phyloP scores from a whole-genome alignment of 1,140 invertebrate species.

The Cherax quadricarinatus region DNA sequence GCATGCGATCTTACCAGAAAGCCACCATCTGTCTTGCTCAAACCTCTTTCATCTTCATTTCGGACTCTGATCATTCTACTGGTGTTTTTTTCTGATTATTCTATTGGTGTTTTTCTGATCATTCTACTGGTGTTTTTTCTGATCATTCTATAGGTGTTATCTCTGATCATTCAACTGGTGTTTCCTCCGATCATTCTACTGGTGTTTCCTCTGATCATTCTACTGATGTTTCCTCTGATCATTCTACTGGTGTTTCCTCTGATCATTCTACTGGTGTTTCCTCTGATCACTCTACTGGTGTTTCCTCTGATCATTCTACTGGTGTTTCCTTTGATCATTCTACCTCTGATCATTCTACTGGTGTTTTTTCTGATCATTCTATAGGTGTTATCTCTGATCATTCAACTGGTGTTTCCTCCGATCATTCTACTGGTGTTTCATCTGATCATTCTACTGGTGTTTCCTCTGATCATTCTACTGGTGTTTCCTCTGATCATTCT shows the following conservation, averaged over 20 bases:
- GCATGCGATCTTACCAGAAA: too few relatives aligned
- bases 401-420: neutral
- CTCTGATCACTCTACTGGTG: neutral
- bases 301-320: neutral
- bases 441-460: neutral
- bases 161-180: neutral
- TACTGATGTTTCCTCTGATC: neutral
- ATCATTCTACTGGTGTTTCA: neutral
- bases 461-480: neutral
- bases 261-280: neutral
- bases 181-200: neutral
- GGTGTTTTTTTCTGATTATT: neutral
- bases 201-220: neutral
- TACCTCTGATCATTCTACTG: neutral
- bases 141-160: neutral
- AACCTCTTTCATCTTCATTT: neutral
- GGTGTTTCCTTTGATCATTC: neutral
- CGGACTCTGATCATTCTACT: neutral
- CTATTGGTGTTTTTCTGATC: neutral
- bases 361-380: neutral
- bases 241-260: neutral
- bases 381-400: neutral
- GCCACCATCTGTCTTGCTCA: neutral
- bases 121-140: neutral
- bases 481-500: neutral